Base-by-base conservation (phyloP, 2,888 invertebrate genomes). In the Pseudococcus viburni region DNA sequence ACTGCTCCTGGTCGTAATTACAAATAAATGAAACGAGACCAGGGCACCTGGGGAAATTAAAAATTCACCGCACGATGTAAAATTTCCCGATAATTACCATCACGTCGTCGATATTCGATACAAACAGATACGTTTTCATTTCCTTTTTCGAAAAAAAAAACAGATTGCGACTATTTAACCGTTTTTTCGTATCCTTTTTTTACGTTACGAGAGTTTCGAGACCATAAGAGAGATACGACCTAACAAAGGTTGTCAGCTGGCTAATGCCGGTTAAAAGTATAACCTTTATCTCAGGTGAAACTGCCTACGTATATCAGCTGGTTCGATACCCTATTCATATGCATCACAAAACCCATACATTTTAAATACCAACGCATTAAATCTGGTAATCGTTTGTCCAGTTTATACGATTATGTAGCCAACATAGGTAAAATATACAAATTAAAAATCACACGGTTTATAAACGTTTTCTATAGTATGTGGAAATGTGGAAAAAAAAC, bases 281-380 rank as follows among this genome's bases (percentile, higher is more conserved):
- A 33, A 22, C 68, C 33, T 73, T 73, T 26, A 73, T 73, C 68
- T 73, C 33, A 73, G 68, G 68, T 33, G 68, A 26, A 73, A 26
- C 68, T 33, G 12, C 33, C 68, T 73, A 73, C 68, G 68, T 73
- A n/a, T 73, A 73, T 73, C 68, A 73, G 68, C 68, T 73, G 68
- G 68, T 73, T 33, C 59, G 59, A 59, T 59, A 59, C 9, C 59
- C 59, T 59, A 59, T 59, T 59, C 59, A 59, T 59, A 59, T 19
- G 59, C 19, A 59, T 59, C 19, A 59, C 59, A 59, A 59, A 59
- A 59, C 59, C 59, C 59, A 59, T 59, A 59, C 59, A 59, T 59
- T 59, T 59, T 59, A 59, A 59, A 59, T 59, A 59, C 59, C 51
- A 59, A 59, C 59, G 59, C 59, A 59, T 19, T 19, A 59, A 19